phyloP scores from a whole-genome alignment of 2,797 vertebrate genomes.

The Novumbra hubbsi region DNA sequence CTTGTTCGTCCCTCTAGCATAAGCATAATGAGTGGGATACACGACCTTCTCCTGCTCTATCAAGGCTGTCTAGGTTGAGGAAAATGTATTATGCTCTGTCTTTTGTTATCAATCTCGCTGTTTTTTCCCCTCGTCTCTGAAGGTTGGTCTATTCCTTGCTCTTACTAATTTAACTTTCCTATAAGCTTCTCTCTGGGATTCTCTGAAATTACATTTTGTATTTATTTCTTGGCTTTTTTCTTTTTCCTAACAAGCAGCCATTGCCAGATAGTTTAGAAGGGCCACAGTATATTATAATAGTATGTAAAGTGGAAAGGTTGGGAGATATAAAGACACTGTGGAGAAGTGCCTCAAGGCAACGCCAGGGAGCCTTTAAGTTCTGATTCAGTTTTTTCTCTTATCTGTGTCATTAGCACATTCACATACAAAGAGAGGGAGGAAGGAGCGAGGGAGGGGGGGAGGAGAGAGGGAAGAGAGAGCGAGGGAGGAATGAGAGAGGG shows the following conservation, averaged over 20 bases:
- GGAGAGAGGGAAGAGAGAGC: neutral
- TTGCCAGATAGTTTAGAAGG: neutral
- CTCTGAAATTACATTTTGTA: neutral
- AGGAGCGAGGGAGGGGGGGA: too few relatives aligned
- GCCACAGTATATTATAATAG: neutral
- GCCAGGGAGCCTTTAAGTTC: neutral
- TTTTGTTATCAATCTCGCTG: neutral
- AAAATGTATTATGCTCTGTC: neutral
- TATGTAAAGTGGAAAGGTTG: neutral
- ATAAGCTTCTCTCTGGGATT: neutral
- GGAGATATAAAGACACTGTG: neutral
- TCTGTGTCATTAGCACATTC: slow-evolving; percentile 4
- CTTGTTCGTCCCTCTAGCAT: neutral
- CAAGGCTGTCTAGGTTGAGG: slow-evolving; percentile 21
- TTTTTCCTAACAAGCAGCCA: neutral
- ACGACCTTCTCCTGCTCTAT: neutral
- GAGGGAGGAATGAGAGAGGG: neutral
- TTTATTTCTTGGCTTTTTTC: neutral
- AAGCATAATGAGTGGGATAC: neutral
- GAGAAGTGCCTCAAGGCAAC: neutral
- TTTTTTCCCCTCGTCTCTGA: neutral
- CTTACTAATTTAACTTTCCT: neutral
- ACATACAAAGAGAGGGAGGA: neutral
- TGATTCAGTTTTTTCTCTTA: neutral
- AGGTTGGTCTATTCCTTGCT: neutral